Conservation (phyloP, 2,888 invertebrate genomes). For the Cryptophagus acutangulus region DNA sequence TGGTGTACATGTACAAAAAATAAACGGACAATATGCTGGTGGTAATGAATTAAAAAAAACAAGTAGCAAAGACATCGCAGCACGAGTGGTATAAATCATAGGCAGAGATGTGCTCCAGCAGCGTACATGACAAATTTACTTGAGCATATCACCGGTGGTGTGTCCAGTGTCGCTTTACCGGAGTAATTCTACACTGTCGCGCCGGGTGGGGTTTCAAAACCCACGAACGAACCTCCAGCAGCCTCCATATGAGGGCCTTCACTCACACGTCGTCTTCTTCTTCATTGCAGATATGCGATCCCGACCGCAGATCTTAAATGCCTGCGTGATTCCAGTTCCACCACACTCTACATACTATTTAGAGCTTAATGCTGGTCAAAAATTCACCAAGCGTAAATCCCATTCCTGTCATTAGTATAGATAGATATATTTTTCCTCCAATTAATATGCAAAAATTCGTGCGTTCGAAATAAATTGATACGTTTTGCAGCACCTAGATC, state of each 20-base stretch:
- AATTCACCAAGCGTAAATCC: constrained; percentile 30
- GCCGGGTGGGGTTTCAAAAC: constrained; percentile 40
- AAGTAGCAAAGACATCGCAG: constrained; percentile 26
- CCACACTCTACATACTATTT: background rate
- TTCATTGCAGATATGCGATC: constrained; percentile 4
- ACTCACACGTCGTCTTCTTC: constrained; percentile 2
- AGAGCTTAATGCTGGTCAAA: constrained; percentile 7
- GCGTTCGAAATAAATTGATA: background rate
- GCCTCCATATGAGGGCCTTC: constrained; percentile 29
- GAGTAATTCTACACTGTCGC: constrained; percentile 38
- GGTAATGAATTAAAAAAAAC: constrained; percentile 15
- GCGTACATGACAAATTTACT: constrained; percentile 43
- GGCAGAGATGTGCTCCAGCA: constrained; percentile 32
- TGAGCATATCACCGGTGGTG: constrained; percentile 43
- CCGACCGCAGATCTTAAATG: background rate
- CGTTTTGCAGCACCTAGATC: background rate
- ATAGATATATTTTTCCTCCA: background rate
- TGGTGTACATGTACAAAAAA: background rate
- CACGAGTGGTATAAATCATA: constrained; percentile 35
- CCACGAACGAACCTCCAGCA: constrained; percentile 13
- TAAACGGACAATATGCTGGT: background rate
- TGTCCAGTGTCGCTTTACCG: constrained; percentile 38
- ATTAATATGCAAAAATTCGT: background rate
- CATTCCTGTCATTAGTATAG: constrained; percentile 24
- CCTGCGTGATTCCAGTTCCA: constrained; percentile 2